Base-by-base conservation (phyloP, 2,113 vertebrate species). In the Stercorarius parasiticus region DNA sequence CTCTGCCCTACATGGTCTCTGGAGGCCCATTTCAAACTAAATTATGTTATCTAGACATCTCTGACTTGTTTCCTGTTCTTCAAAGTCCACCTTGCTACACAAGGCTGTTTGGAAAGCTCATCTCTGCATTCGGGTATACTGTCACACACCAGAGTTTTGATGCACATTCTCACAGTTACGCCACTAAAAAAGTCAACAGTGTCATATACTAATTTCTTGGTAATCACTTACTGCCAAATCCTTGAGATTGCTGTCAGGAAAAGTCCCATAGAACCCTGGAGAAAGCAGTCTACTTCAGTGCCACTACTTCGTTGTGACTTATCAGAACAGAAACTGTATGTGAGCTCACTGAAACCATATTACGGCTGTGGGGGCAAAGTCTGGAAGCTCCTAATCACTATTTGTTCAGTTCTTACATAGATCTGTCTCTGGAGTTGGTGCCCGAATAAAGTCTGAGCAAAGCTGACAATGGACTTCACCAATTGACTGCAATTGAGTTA, bases 291-390 rank as follows among this genome's bases (percentile, higher is more conserved):
- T 43, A 26, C 67, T 36, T 55, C 40, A 66, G 76, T 66, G n/a
- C 56, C 53, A 66, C 25, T 65, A 45, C 43, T 80, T 30, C 50
- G 16, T 20, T 62, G 93, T 50, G 89, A 67, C 21, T 62, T 87
- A 88, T 15, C 76, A 61, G 80, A 69, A 79, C 69, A 95, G 88
- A 89, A 95, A 76, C 47, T 20, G 32, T 18, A 4, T 9, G 18
- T 49, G 61, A 90, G 79, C 66, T 64, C 17, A 49, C 30, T 82
- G 71, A 90, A 94, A 95, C 29, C 25, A 67, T 58, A 30, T 22
- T 23, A 77, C 65, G 25, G 58, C 83, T 91, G 27, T 50, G 66
- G 84, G 93, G 84, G 49, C 73, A 87, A 92, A 94, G 88, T 85
- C 93, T 92, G 81, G 77, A 79, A 92, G 65, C 83, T 92, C 43